A percentile compares a stretch with the other conserved stretches of the same genome.
Evolutionary conservation across 2,797 vertebrate genomes (phyloP).

Genomic region (Naso thynnoides): DNA sequence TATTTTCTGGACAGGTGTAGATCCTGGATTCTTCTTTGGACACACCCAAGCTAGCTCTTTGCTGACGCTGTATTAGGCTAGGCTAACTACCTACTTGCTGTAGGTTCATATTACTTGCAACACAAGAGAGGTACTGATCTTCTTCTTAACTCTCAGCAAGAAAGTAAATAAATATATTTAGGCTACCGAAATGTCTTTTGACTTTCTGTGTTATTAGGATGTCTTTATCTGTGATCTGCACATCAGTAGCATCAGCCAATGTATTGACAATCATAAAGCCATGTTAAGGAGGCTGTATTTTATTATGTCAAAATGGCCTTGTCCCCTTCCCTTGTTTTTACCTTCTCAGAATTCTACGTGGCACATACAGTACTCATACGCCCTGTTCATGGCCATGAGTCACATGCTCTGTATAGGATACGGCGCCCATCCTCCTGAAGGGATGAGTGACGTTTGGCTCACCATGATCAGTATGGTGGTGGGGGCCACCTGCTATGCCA

Average conservation of each 20-base stretch:
- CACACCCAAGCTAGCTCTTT: too few relatives aligned
- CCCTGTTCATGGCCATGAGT: slow-evolving; percentile 97
- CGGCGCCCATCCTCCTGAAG: slow-evolving; percentile 91
- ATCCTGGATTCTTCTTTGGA: too few relatives aligned
- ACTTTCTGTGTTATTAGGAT: neutral
- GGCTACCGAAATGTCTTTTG: too few relatives aligned
- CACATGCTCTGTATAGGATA: slow-evolving; percentile 98
- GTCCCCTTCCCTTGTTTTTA: neutral
- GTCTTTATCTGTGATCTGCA: neutral
- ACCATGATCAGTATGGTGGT: slow-evolving; percentile 97
- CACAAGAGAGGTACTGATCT: too few relatives aligned
- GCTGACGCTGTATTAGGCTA: too few relatives aligned
- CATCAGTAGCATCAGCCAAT: neutral
- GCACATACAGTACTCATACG: slow-evolving; percentile 95
- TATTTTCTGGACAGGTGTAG: too few relatives aligned
- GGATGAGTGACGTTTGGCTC: slow-evolving; percentile 91
- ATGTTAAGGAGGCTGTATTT: slow-evolving; percentile 8
- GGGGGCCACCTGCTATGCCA: slow-evolving; percentile 96
- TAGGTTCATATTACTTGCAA: too few relatives aligned
- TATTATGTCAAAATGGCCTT: neutral
- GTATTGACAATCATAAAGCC: neutral
- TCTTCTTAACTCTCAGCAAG: too few relatives aligned
- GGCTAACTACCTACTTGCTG: too few relatives aligned
- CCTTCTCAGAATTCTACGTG: slow-evolving; percentile 91
- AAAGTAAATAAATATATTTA: too few relatives aligned